Percentiles rank a stretch among this genome's conserved stretches.
phyloP scores from a whole-genome alignment of 2,113 vertebrate genomes.

The Benitochromis conjunctus region DNA sequence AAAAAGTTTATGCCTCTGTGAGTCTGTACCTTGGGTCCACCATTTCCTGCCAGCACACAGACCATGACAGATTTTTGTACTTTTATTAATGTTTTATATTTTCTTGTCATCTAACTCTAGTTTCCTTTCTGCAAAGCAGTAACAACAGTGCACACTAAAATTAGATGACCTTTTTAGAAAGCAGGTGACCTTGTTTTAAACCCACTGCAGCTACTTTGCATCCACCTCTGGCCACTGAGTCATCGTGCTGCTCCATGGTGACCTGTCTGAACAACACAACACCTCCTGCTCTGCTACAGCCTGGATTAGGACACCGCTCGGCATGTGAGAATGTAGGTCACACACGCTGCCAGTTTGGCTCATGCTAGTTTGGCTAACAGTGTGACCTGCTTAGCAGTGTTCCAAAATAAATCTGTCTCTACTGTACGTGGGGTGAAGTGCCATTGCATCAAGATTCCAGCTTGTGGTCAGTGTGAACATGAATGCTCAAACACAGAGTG shows the following conservation, averaged over 20 bases:
- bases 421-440: background rate
- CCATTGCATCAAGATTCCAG: background rate
- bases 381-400: slow-evolving; percentile 14
- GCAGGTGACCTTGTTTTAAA: background rate
- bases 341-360: slow-evolving; percentile 24
- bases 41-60: no score
- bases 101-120: background rate
- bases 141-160: background rate
- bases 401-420: slow-evolving; percentile 5
- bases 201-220: background rate
- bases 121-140: no score
- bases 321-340: slow-evolving; percentile 54
- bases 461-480: background rate
- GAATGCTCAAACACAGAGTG: background rate
- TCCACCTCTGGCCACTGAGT: background rate
- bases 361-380: background rate
- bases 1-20: no score
- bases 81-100: background rate
- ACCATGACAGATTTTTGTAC: no score
- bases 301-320: background rate
- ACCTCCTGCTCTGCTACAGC: background rate
- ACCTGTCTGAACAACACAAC: slow-evolving; percentile 23
- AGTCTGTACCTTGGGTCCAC: no score
- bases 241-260: slow-evolving; percentile 1
- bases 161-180: slow-evolving; percentile 15